Evolutionary conservation across 2,888 invertebrate species (phyloP).

Genomic region (Clanis bilineata): DNA sequence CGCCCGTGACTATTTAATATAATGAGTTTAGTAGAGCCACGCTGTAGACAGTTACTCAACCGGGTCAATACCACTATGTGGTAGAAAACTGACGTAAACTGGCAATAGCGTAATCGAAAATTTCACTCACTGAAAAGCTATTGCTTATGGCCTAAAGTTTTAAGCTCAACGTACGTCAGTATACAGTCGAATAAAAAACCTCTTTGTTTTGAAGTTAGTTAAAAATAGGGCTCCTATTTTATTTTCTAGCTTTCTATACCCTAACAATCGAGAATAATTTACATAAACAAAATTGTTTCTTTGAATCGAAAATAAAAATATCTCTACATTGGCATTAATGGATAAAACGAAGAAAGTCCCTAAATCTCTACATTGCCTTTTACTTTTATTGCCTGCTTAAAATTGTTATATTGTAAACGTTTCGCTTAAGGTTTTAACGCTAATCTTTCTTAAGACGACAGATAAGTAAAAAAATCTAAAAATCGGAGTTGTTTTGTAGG

Average conservation of each 20-base stretch:
- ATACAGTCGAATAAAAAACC: too few relatives aligned
- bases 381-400: background rate
- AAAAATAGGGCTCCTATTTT: too few relatives aligned
- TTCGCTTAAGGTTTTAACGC: slow-evolving; percentile 2
- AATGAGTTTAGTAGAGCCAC: too few relatives aligned
- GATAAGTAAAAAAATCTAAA: background rate
- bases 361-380: slow-evolving; percentile 1
- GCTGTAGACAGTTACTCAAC: too few relatives aligned
- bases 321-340: slow-evolving; percentile 22
- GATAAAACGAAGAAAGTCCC: slow-evolving; percentile 15
- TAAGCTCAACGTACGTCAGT: too few relatives aligned
- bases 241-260: background rate
- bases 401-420: slow-evolving; percentile 4
- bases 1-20: too few relatives aligned
- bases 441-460: background rate
- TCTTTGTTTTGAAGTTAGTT: too few relatives aligned
- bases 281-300: background rate
- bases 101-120: too few relatives aligned
- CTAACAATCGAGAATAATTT: background rate
- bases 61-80: too few relatives aligned
- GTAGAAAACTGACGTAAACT: too few relatives aligned
- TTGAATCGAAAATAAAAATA: background rate
- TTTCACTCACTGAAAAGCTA: too few relatives aligned
- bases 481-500: background rate
- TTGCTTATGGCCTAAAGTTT: too few relatives aligned